A percentile compares a stretch with the other conserved stretches of the same genome.
phyloP scores from a whole-genome alignment of 2,797 vertebrate genomes.

The Meda fulgida region DNA sequence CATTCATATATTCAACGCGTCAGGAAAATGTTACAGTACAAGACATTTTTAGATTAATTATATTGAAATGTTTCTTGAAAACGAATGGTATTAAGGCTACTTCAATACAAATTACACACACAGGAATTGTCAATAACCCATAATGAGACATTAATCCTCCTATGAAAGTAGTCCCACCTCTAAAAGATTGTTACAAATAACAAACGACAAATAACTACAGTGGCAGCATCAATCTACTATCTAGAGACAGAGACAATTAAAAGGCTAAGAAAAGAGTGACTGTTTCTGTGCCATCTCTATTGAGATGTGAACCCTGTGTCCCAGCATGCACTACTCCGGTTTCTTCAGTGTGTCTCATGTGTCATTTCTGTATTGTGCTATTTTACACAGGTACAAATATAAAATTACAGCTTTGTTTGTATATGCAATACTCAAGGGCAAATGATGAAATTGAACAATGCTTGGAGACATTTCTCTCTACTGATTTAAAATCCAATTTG shows the following conservation, averaged over 20 bases:
- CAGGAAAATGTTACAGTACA: background rate
- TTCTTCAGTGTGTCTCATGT: slow-evolving; percentile 7
- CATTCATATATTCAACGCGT: too few relatives aligned
- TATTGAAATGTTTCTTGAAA: background rate
- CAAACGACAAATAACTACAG: background rate
- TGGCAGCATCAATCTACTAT: background rate
- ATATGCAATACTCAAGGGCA: background rate
- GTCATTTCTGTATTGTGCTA: slow-evolving; percentile 21
- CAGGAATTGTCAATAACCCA: background rate
- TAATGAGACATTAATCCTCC: background rate
- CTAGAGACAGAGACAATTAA: background rate
- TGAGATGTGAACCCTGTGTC: slow-evolving; percentile 16
- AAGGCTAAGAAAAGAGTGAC: background rate
- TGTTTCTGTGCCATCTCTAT: slow-evolving; percentile 17
- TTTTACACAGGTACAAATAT: background rate
- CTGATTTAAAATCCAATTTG: background rate
- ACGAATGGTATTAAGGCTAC: background rate
- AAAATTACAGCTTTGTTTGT: slow-evolving; percentile 20
- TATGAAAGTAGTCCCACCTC: background rate
- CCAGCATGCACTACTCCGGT: slow-evolving; percentile 30
- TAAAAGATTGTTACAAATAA: background rate
- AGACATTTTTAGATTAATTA: background rate
- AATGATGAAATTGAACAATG: background rate
- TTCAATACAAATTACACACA: background rate
- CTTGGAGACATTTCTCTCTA: background rate